Base-by-base conservation (phyloP, 1,140 invertebrate species). In the Aphaenogaster ashmeadi region DNA sequence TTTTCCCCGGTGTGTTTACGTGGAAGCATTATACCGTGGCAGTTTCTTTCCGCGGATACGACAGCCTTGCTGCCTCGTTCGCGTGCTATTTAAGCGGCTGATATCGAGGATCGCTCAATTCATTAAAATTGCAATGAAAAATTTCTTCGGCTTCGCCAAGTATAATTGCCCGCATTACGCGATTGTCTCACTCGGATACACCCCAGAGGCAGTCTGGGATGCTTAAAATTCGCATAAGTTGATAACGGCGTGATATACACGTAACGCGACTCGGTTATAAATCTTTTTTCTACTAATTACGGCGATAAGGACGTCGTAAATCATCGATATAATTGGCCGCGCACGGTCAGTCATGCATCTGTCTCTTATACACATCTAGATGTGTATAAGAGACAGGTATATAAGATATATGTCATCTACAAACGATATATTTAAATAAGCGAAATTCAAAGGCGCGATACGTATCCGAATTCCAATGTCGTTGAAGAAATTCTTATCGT, bases 241-340 rank as follows among this genome's bases (percentile, higher is more conserved):
- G 67, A 83, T 83, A 83, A 56, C 52, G 21, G 11, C 18, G 79
- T 69, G 38, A 44, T 27, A 44, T 54, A 56, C 64, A n/a, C n/a
- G 62, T 21, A 41, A 74, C 52, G 54, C 41, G 54, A n/a, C 54
- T 84, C 41, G 15, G 54, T 56, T 44, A 60, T 84, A 84, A 74
- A 84, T 84, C 80, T 83, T 60, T 83, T n/a, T 84, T 84, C 69
- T 60, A 50, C 69, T 74, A 74, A 84, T 84, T 84, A 75, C 64
- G n/a, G 13, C 69, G 80, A 74, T 84, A 84, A 84, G 69, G 41
- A 84, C 69, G 80, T 84, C 80, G 69, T 84, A 84, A 84, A 84
- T 84, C 80, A 84, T 84, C 69, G 80, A 84, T 74, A 84, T 84
- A 84, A 84, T 84, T 84, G 80, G 69, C 78, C 78, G 47, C 77